Conservation (phyloP, 2,888 invertebrate species). For the Temnothorax unifasciatus region DNA sequence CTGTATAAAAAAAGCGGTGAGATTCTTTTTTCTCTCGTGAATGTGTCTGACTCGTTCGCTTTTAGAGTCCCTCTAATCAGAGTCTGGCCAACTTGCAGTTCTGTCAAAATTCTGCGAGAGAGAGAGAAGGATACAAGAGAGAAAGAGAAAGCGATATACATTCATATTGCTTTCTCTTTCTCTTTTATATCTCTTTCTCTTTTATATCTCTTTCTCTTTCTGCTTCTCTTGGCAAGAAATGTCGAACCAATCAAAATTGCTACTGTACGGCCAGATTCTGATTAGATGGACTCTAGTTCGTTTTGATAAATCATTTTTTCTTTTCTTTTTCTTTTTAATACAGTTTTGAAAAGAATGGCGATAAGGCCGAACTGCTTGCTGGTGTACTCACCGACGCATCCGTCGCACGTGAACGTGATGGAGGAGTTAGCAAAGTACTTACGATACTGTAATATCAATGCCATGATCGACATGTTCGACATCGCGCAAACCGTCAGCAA, state of each 20-base stretch:
- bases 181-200: too few relatives aligned
- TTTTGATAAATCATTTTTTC: not conserved
- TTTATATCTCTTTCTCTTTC: too few relatives aligned
- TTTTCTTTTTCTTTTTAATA: slow-evolving; percentile 62
- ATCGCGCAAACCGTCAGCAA: slow-evolving; percentile 79
- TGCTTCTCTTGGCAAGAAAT: too few relatives aligned
- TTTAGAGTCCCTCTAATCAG: too few relatives aligned
- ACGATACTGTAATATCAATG: slow-evolving; percentile 81
- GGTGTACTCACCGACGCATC: slow-evolving; percentile 82
- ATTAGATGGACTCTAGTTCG: not conserved
- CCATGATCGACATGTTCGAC: slow-evolving; percentile 83
- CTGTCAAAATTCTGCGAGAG: too few relatives aligned
- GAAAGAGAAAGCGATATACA: too few relatives aligned
- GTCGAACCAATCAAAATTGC: too few relatives aligned
- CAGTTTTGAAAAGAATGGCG: slow-evolving; percentile 69
- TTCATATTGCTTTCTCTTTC: too few relatives aligned
- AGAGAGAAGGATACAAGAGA: too few relatives aligned
- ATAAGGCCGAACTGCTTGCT: slow-evolving; percentile 82
- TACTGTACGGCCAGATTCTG: too few relatives aligned
- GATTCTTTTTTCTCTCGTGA: not conserved
- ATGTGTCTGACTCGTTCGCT: not conserved
- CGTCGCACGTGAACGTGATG: slow-evolving; percentile 82
- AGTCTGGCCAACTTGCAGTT: too few relatives aligned
- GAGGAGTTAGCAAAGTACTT: slow-evolving; percentile 81
- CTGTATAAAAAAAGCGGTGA: slow-evolving; percentile 79